phyloP scores from a whole-genome alignment of 2,888 invertebrate species.

The Campoletis raptor region DNA sequence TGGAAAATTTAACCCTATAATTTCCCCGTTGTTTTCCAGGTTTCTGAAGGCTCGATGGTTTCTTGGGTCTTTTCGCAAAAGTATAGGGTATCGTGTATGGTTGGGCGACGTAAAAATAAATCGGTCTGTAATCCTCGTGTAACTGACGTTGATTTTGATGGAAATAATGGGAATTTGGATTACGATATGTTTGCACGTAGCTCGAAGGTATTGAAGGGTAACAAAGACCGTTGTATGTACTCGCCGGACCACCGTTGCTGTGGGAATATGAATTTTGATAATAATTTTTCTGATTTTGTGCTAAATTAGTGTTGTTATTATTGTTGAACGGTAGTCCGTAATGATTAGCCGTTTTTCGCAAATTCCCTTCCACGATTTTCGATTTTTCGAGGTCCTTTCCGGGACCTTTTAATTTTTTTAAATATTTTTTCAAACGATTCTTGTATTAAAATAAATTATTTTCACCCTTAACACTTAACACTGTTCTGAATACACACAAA shows the following conservation, averaged over 20 bases:
- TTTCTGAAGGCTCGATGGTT: slow-evolving; percentile 78
- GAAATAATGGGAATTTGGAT: slow-evolving; percentile 40
- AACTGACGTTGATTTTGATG: slow-evolving; percentile 63
- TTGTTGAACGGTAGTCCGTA: slow-evolving; percentile 78
- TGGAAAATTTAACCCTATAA: slow-evolving; percentile 81
- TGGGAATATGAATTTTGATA: slow-evolving; percentile 79
- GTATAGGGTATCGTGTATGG: slow-evolving; percentile 83
- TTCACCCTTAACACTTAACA: neutral
- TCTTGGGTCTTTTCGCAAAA: slow-evolving; percentile 79
- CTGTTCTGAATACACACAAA: neutral
- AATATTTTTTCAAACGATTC: slow-evolving; percentile 8
- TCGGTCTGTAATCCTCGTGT: slow-evolving; percentile 82
- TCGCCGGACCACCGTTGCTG: slow-evolving; percentile 80
- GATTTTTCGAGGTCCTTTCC: slow-evolving; percentile 63
- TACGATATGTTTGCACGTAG: slow-evolving; percentile 48
- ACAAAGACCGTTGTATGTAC: slow-evolving; percentile 77
- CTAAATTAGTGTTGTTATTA: slow-evolving; percentile 27
- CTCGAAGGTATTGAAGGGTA: slow-evolving; percentile 70
- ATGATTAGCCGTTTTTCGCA: slow-evolving; percentile 83
- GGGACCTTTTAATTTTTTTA: slow-evolving; percentile 52
- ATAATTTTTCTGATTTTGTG: slow-evolving; percentile 55
- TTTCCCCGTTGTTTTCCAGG: slow-evolving; percentile 77
- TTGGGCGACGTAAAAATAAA: slow-evolving; percentile 83
- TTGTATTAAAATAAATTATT: neutral
- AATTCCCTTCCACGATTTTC: slow-evolving; percentile 81